Evolutionary conservation across 2,113 vertebrate genomes (phyloP).

Genomic region (Bettongia penicillata): DNA sequence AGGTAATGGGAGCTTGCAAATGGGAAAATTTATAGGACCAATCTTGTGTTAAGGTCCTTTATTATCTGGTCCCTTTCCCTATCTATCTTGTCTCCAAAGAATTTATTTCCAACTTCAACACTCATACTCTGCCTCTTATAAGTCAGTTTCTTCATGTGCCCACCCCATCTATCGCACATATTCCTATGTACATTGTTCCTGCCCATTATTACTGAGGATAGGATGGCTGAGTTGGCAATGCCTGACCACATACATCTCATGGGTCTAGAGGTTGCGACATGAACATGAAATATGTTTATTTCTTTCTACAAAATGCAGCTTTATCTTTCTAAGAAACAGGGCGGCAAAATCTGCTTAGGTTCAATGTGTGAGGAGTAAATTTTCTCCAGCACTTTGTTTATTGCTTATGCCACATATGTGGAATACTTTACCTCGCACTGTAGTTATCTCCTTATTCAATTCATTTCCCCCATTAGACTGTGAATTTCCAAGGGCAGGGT

Average conservation of each 20-base stretch:
- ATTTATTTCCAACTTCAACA: not conserved
- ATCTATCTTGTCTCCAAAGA: not conserved
- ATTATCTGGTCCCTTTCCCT: not conserved
- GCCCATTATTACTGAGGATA: accelerated
- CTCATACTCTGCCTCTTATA: not conserved
- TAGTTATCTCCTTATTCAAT: constrained; percentile 38
- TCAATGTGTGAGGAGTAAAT: not conserved
- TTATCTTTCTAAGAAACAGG: constrained; percentile 68
- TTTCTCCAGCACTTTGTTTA: not conserved
- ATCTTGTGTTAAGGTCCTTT: not conserved
- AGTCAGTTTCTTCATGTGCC: not conserved
- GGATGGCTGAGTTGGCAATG: not conserved
- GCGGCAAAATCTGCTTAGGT: constrained; percentile 33
- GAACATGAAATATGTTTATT: constrained; percentile 62
- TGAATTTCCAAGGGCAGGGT: not conserved
- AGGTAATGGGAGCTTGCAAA: not conserved
- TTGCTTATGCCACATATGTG: not conserved
- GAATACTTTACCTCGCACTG: constrained; percentile 12
- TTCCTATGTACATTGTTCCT: constrained; percentile 24
- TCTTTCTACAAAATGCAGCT: constrained; percentile 46
- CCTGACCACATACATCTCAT: constrained; percentile 27
- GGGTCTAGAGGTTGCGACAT: not conserved
- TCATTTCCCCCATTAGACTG: not conserved
- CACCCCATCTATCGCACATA: not conserved
- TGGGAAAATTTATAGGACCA: not conserved